phyloP scores from a whole-genome alignment of 2,113 vertebrate species.

The Grus americana region DNA sequence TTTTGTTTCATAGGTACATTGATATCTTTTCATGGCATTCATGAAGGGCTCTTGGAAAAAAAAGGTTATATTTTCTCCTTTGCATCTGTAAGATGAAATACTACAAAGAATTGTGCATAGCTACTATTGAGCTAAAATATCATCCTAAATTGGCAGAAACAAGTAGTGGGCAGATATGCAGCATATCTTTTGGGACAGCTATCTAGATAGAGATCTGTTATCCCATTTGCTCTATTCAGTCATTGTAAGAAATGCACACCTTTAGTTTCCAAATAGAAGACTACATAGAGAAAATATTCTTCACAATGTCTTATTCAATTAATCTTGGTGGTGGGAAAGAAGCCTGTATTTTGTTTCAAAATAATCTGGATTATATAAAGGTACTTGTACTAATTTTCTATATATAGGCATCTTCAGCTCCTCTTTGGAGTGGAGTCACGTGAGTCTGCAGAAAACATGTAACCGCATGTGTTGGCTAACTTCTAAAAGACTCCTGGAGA shows the following conservation, averaged over 20 bases:
- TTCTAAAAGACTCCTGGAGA: background rate
- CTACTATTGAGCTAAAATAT: background rate
- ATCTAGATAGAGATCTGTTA: background rate
- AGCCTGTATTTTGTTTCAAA: background rate
- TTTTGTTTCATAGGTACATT: conserved; percentile 24
- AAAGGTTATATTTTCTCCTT: background rate
- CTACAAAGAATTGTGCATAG: background rate
- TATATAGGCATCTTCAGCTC: background rate
- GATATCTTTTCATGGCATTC: background rate
- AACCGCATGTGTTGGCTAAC: background rate
- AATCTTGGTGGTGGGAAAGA: background rate
- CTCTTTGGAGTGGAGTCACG: background rate
- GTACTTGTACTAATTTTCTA: background rate
- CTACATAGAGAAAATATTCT: background rate
- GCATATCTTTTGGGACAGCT: background rate
- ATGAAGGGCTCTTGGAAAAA: background rate
- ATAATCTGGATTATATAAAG: background rate
- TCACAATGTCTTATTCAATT: background rate
- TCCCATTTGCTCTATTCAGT: background rate
- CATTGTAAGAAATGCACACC: background rate
- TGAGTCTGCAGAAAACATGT: background rate
- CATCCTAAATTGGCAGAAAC: background rate
- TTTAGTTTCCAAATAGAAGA: background rate
- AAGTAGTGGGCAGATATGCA: background rate
- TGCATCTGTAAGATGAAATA: background rate